Base-by-base conservation (phyloP, 2,113 vertebrate species). In the Columba livia region DNA sequence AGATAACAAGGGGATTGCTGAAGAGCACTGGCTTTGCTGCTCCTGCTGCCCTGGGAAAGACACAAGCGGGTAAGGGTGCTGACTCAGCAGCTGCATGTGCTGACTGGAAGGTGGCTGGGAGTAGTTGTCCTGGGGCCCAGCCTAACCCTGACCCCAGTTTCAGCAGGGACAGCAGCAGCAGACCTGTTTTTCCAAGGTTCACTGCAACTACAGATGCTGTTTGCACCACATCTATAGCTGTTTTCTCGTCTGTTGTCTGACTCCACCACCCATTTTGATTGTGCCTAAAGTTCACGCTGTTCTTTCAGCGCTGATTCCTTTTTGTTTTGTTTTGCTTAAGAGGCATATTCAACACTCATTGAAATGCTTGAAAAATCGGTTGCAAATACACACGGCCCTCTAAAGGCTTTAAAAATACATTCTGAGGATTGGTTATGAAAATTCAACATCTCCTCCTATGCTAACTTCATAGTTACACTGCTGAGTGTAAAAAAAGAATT, bases 41-140 rank as follows among this genome's bases (percentile, higher is more conserved):
- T 92, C 4, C 29, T 60, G 38, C 11, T 81, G 61, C 15, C 48
- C 32, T 53, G 36, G 19, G 31, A 42, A 40, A 57, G 29, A 19
- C 15, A 23, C 5, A 40, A 18, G 4, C 6, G 15, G 10, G 24
- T 58, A 58, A 58, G 3, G 13, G 12, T 72, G 44, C n/a, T 74
- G 54, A 61, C 44, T 69, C 53, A 62, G 40, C 62, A 84, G 5
- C 42, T 56, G 36, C 5, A 2, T 58, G 32, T 65, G 17, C 47
- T 6, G 5, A 1, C 10, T 56, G 66, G 16, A 77, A 44, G 11
- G 10, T 1, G 0, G 3, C 10, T 67, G 34, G 29, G 14, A 67
- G 18, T 21, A 32, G 36, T 3, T 82, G 25, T 8, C 14, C 12
- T 28, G 18, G 15, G 40, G 57, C 18, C 28, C 21, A 66, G 18